Base-by-base conservation (phyloP, 1,140 invertebrate species). In the Drosophila melanica region DNA sequence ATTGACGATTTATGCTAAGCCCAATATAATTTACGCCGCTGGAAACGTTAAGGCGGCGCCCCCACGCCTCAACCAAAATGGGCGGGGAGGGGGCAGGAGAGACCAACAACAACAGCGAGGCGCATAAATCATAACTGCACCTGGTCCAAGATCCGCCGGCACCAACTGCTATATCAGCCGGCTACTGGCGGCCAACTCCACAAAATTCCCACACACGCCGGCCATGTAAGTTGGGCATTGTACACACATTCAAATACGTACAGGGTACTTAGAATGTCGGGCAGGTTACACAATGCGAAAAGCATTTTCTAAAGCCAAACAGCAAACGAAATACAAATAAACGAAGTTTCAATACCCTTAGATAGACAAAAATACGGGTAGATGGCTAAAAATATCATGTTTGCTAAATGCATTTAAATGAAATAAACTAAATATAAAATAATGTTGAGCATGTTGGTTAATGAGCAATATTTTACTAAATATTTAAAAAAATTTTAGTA, bases 1-100 rank as follows among this genome's bases (percentile, higher is more conserved):
- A n/a, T n/a, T n/a, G n/a, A n/a, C n/a, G n/a, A n/a, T n/a, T 86
- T 86, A 86, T 86, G 81, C 82, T 86, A 87, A 87, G 82, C 82
- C 79, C 84, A 77, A 86, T 82, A 86, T 86, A 86, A 86, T 86
- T 86, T 86, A 86, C 82, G 84, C 82, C 82, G 84, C 72, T 79
- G 75, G 75, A 82, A 87, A 82, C 79, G 47, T 79, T 54, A 73
- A 53, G 68, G 81, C 78, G 82, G 65, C 82, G 73, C 81, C 66
- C 65, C 65, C 66, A 69, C 44, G 41, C n/a, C 51, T 12, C 35
- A 47, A 11, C 23, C 10, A 10, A 14, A 14, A 14, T 10, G 51
- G 50, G 12, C 41, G 57, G 48, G 44, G 48, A 60, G 57, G 44
- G 48, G 64, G 57, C 39, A 45, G 35, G 48, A 42, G 33, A 68